Conservation (phyloP, 2,113 vertebrate genomes). For the Sturnira hondurensis region DNA sequence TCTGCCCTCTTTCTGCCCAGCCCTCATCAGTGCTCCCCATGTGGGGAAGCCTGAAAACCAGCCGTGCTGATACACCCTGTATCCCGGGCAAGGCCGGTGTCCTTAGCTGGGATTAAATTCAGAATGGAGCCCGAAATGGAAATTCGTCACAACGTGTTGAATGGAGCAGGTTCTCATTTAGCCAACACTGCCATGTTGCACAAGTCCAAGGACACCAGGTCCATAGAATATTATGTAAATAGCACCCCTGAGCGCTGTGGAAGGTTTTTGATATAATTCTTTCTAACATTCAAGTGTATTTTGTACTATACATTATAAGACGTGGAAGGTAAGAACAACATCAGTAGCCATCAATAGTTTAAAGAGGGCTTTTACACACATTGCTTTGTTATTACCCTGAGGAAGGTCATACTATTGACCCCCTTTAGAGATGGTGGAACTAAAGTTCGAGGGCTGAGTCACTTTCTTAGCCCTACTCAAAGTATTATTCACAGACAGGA, state of each 20-base stretch:
- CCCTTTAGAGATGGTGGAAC: neutral
- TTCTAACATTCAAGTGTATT: neutral
- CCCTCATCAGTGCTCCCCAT: fast-evolving
- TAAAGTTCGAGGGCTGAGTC: neutral
- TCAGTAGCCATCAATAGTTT: neutral
- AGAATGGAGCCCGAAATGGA: neutral
- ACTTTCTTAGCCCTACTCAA: neutral
- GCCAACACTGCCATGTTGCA: neutral
- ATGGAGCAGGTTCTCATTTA: neutral
- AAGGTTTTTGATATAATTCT: neutral
- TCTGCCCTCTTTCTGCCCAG: neutral
- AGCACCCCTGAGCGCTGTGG: neutral
- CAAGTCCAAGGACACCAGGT: no score
- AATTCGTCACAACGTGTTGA: neutral
- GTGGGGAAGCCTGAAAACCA: neutral
- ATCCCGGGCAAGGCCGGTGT: neutral
- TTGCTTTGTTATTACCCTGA: neutral
- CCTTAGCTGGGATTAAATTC: neutral
- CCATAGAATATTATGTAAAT: neutral
- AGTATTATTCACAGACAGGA: neutral
- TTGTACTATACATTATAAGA: neutral
- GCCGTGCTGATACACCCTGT: neutral
- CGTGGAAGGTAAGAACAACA: neutral
- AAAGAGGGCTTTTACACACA: neutral
- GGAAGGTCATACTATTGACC: neutral